Base-by-base conservation (phyloP, 2,797 vertebrate genomes). In the Erethizon dorsatum region DNA sequence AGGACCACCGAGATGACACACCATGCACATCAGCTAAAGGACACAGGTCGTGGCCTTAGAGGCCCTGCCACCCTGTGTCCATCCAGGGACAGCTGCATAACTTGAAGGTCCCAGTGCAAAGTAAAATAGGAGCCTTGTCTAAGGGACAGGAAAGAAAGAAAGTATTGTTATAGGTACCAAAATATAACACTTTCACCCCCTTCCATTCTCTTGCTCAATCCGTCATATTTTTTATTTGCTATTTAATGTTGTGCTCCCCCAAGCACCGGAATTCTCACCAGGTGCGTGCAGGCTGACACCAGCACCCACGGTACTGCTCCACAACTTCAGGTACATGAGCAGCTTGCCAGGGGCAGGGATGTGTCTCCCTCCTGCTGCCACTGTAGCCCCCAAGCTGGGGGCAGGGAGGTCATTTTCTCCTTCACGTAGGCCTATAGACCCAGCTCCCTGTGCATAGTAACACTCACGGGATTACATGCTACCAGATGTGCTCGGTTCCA, bases 141-240 rank as follows among this genome's bases (percentile, higher is more conserved):
- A 88, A 67, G 52, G 31, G 61, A 12, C 69, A 47, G 17, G 2
- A 45, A 41, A 33, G 63, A 33, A 33, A 54, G 37, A 45, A 79
- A 11, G 33, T 45, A 2, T 13, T 61, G 20, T 11, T 59, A 82
- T 84, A 85, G 6, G 10, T 75, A 73, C 31, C 77, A 77, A 90
- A 71, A 52, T 75, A 52, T 24, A 65, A 22, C 6, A 3, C 24
- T 88, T 69, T 56, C 67, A 61, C 24, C 24, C 65, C 24, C 50
- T 82, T 94, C 75, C 52, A 63, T 37, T 88, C 65, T 91, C 17
- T 47, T 20, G 54, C 10, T 71, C 26, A 63, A 71, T 84, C 45
- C n/a, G n/a, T 54, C 45, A n/a, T 54, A 41, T 65, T 90, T 83
- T 71, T 88, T 41, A 57, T 63, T 88, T 90, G 28, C 56, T 94